These are phyloP conservation scores for Caranx melampygus DNA, from an alignment of 2,113 vertebrate species.

Conservation along the genomic window DNA sequence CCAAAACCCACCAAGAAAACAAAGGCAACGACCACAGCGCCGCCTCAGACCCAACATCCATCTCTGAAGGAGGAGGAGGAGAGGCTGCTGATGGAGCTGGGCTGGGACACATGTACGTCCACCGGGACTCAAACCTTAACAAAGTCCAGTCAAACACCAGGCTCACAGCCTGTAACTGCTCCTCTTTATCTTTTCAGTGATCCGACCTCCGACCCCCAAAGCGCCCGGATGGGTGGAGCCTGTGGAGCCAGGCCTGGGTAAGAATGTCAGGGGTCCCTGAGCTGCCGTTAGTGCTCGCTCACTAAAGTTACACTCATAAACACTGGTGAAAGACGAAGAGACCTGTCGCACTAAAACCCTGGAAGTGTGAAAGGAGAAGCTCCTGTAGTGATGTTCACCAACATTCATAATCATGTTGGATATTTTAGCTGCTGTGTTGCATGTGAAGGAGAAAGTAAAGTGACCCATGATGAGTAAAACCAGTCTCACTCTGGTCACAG, in stretches of 20 bases:
- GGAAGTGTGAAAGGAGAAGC: too few species aligned
- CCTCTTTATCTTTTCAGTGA: conserved; percentile 44
- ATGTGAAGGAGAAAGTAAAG: too few species aligned
- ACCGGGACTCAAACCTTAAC: neutral
- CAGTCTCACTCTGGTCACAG: too few species aligned
- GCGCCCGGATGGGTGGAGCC: conserved; percentile 46
- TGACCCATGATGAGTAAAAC: too few species aligned
- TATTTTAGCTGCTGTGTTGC: too few species aligned
- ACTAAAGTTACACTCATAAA: neutral
- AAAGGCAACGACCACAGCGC: conserved; percentile 63
- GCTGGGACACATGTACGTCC: conserved; percentile 71
- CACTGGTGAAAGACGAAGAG: neutral
- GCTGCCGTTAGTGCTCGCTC: neutral
- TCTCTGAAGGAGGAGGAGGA: conserved; percentile 75
- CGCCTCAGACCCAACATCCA: conserved; percentile 5
- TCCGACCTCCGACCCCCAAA: conserved; percentile 47
- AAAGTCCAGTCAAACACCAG: neutral
- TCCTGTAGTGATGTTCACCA: too few species aligned
- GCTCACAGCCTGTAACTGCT: neutral
- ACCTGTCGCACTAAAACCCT: too few species aligned
- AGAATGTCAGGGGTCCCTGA: conserved; percentile 11
- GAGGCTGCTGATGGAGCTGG: conserved; percentile 63
- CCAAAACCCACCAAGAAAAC: conserved; percentile 83
- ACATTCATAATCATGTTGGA: too few species aligned
- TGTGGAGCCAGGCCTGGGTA: conserved; percentile 71